A percentile compares a stretch with the other conserved stretches of the same genome.
Conservation (phyloP, 2,888 invertebrate species). For the Tipula vernalis region DNA sequence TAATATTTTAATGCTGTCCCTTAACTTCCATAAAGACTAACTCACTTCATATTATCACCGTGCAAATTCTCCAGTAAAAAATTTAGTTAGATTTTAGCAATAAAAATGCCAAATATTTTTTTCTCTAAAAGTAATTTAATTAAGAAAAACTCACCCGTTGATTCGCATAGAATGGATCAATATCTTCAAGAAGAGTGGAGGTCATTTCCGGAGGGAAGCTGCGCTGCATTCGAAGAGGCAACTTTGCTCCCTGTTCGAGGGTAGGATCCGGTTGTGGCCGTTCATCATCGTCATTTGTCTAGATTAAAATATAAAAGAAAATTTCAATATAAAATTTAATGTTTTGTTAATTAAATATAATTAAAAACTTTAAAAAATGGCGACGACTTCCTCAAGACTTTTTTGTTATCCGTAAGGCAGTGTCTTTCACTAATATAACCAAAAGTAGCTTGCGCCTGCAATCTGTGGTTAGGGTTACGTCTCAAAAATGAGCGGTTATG, state of each 20-base stretch:
- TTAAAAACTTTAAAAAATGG: not conserved
- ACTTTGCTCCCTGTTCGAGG: conserved; percentile 90
- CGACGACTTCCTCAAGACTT: not conserved
- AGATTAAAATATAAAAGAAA: not conserved
- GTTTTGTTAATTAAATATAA: not conserved
- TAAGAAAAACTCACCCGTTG: conserved; percentile 62
- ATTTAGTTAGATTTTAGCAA: too few relatives aligned
- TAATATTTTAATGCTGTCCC: too few relatives aligned
- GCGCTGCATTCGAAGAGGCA: conserved; percentile 90
- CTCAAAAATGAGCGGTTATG: too few relatives aligned
- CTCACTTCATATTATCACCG: too few relatives aligned
- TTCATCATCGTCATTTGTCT: conserved; percentile 95
- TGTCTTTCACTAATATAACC: too few relatives aligned
- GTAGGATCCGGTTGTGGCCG: conserved; percentile 93
- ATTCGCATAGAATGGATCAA: conserved; percentile 92
- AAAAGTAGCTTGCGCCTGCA: too few relatives aligned
- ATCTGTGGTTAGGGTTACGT: too few relatives aligned
- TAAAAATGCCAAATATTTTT: not conserved
- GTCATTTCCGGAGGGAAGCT: conserved; percentile 88
- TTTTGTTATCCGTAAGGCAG: not conserved
- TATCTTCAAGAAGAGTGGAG: conserved; percentile 96
- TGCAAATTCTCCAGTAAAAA: too few relatives aligned
- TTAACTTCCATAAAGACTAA: too few relatives aligned
- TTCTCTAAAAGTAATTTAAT: not conserved
- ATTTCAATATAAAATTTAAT: not conserved